Percentiles rank a stretch among this genome's conserved stretches.
These are phyloP conservation scores for Steinernema scapterisci DNA, from an alignment of 2,888 invertebrate species.

Conservation along the genomic window DNA sequence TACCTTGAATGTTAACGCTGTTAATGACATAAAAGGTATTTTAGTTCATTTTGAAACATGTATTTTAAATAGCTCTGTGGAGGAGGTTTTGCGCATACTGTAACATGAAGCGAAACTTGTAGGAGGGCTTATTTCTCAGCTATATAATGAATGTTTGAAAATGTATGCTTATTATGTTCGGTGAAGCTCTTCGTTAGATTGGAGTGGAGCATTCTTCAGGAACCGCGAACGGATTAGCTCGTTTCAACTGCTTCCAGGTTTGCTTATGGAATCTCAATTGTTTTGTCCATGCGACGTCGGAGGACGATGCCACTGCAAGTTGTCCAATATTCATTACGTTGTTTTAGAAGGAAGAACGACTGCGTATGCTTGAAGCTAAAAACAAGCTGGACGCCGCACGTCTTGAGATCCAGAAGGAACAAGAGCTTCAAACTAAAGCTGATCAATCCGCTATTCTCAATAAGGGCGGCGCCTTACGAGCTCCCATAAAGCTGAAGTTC, in stretches of 20 bases:
- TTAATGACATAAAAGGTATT: not conserved
- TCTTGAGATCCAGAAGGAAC: conserved; percentile 6
- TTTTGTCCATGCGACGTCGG: not conserved
- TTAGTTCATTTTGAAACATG: not conserved
- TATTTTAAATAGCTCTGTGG: too few species aligned
- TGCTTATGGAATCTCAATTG: not conserved
- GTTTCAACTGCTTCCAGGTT: conserved; percentile 3
- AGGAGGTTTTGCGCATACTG: too few species aligned
- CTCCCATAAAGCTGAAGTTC: conserved; percentile 27
- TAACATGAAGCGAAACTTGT: too few species aligned
- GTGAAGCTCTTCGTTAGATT: too few species aligned
- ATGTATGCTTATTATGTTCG: too few species aligned
- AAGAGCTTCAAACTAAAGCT: not conserved
- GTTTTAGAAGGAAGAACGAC: conserved; percentile 22
- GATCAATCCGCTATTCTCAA: conserved; percentile 20
- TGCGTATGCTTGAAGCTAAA: conserved; percentile 23
- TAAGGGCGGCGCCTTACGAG: conserved; percentile 24
- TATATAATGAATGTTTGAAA: too few species aligned
- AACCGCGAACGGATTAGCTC: not conserved
- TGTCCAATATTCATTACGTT: not conserved
- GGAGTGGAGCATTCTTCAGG: too few species aligned
- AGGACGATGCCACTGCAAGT: not conserved
- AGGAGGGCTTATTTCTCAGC: too few species aligned
- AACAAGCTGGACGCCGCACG: conserved; percentile 8
- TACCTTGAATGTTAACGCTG: conserved; percentile 12